Percentiles rank a stretch among this genome's conserved stretches.
Conservation (phyloP, 2,113 vertebrate genomes). For the Aspiorhynchus laticeps region DNA sequence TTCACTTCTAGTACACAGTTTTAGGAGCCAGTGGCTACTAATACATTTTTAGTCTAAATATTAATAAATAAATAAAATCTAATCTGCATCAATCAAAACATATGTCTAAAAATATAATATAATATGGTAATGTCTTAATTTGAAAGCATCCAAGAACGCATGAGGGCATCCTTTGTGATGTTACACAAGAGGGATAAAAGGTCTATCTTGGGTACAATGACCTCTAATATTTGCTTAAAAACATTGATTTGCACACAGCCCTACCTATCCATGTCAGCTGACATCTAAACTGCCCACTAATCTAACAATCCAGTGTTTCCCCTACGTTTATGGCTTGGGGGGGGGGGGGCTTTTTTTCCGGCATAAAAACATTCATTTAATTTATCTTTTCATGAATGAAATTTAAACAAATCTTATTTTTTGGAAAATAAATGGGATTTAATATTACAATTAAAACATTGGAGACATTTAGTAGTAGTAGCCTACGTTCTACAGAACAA, state of each 20-base stretch:
- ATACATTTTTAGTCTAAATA: background rate
- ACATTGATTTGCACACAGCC: slow-evolving; percentile 24
- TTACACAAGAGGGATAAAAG: slow-evolving; percentile 38
- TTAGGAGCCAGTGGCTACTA: background rate
- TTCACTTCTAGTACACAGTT: background rate
- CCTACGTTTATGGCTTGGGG: too few relatives aligned
- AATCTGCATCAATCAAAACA: background rate
- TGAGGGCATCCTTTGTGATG: slow-evolving; percentile 52
- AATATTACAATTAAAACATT: too few relatives aligned
- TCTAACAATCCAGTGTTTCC: too few relatives aligned
- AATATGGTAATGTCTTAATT: background rate
- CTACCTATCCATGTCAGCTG: slow-evolving; percentile 5
- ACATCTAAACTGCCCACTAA: slow-evolving; percentile 2
- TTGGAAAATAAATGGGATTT: too few relatives aligned
- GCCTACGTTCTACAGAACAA: too few relatives aligned
- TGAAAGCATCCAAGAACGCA: slow-evolving; percentile 46
- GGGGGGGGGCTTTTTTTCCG: too few relatives aligned
- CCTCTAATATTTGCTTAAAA: slow-evolving; percentile 51
- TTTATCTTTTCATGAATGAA: too few relatives aligned
- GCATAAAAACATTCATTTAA: too few relatives aligned
- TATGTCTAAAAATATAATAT: too few relatives aligned
- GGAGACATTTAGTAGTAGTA: too few relatives aligned
- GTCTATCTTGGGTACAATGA: slow-evolving; percentile 46
- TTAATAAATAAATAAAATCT: background rate
- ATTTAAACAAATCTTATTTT: too few relatives aligned